These are phyloP conservation scores for Ips typographus DNA, from an alignment of 1,140 invertebrate genomes.

Conservation along the genomic window DNA sequence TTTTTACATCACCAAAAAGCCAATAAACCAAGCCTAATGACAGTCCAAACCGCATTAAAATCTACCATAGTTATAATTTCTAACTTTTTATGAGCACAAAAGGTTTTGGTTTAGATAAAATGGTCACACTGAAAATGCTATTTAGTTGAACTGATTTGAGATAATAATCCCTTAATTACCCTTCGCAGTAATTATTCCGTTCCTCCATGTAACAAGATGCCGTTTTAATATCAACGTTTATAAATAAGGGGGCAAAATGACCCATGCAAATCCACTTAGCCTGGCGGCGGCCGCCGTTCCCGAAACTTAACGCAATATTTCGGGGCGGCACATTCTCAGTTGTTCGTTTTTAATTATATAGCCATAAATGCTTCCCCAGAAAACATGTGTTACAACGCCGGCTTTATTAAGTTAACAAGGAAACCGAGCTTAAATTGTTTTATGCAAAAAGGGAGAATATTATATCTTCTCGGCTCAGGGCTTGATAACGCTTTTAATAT, in stretches of 20 bases:
- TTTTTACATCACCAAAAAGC: too few species aligned
- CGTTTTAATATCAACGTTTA: constrained; percentile 33
- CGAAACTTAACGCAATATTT: constrained; percentile 34
- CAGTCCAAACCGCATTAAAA: too few species aligned
- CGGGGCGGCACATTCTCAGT: constrained; percentile 34
- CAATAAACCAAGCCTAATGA: too few species aligned
- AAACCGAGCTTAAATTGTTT: constrained; percentile 32
- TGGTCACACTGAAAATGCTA: too few species aligned
- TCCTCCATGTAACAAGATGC: constrained; percentile 30
- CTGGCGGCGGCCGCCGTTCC: constrained; percentile 17
- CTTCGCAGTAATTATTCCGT: constrained; percentile 27
- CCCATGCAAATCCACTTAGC: constrained; percentile 36
- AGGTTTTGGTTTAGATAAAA: too few species aligned
- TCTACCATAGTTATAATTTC: too few species aligned
- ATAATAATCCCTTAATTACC: constrained; percentile 6
- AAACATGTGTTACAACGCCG: constrained; percentile 35
- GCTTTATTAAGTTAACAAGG: constrained; percentile 34
- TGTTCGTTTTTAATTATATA: constrained; percentile 38
- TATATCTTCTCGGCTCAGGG: constrained; percentile 18
- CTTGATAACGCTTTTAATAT: constrained; percentile 7
- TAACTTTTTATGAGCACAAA: too few species aligned
- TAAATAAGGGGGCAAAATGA: constrained; percentile 35
- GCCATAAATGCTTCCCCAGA: constrained; percentile 31
- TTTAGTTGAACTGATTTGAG: too few species aligned
- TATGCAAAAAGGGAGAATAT: constrained; percentile 34